phyloP scores from a whole-genome alignment of 2,113 vertebrate species.

The Callipepla squamata region DNA sequence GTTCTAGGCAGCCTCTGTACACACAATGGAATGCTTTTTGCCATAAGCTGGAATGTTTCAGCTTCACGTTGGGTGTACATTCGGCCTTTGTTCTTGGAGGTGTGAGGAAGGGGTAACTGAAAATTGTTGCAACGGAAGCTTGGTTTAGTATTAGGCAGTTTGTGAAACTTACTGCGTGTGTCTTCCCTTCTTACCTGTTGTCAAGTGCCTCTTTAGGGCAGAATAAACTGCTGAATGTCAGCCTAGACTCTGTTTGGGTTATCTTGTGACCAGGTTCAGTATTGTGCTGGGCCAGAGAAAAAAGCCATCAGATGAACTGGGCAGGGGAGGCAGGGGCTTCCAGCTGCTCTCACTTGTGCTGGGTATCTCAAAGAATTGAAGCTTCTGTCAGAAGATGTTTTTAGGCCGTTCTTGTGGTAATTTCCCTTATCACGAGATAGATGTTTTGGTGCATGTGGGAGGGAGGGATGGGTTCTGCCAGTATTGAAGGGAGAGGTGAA shows the following conservation, averaged over 20 bases:
- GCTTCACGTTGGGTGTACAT: fast-evolving
- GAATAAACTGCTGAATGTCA: background rate
- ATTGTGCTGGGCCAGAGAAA: background rate
- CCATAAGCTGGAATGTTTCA: background rate
- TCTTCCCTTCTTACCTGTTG: background rate
- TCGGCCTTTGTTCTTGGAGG: background rate
- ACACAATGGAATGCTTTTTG: background rate
- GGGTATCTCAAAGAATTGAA: background rate
- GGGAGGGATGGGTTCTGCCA: background rate
- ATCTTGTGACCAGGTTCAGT: too few relatives aligned
- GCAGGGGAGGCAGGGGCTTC: background rate
- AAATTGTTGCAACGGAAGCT: background rate
- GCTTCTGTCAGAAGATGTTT: background rate
- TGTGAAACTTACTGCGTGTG: background rate
- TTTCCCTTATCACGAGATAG: background rate
- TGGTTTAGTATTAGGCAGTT: background rate
- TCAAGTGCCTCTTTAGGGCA: background rate
- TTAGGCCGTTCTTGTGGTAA: background rate
- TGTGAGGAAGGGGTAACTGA: background rate
- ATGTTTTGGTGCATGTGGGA: background rate
- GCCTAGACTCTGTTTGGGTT: background rate
- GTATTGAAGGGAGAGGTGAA: constrained; percentile 32
- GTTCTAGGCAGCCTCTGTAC: background rate
- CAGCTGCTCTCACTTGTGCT: background rate
- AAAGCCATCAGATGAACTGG: background rate